These are phyloP conservation scores for Eulemur rubriventer DNA, from an alignment of 2,797 vertebrate species.

Conservation along the genomic window DNA sequence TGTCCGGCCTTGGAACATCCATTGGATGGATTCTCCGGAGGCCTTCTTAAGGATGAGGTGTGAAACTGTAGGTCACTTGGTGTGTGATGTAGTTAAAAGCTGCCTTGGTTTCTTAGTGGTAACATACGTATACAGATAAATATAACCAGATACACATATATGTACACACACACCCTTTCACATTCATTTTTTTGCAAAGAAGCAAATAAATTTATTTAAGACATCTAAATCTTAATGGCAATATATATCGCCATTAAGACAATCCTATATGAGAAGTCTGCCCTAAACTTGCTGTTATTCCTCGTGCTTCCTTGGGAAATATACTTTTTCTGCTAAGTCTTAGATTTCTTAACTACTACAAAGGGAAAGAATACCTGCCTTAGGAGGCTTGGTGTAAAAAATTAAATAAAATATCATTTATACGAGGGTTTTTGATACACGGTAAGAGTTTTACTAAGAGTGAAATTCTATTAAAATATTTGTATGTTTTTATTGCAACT, in stretches of 20 bases:
- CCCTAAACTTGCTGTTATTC: too few species aligned
- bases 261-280: background rate
- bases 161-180: background rate
- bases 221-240: background rate
- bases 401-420: conserved; percentile 16
- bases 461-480: background rate
- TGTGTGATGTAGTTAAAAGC: background rate
- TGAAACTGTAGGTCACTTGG: background rate
- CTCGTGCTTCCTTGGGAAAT: background rate
- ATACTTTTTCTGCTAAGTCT: background rate
- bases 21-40: background rate
- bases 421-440: background rate
- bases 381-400: background rate
- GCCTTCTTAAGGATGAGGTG: background rate
- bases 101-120: background rate
- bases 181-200: background rate
- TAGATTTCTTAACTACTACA: background rate
- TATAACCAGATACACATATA: background rate
- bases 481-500: background rate
- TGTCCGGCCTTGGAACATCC: background rate
- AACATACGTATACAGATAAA: background rate
- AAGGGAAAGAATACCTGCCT: background rate
- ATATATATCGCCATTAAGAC: background rate
- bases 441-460: background rate
- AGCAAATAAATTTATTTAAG: background rate